Evolutionary conservation across 2,888 invertebrate species (phyloP).

Genomic region (Eupithecia inturbata): DNA sequence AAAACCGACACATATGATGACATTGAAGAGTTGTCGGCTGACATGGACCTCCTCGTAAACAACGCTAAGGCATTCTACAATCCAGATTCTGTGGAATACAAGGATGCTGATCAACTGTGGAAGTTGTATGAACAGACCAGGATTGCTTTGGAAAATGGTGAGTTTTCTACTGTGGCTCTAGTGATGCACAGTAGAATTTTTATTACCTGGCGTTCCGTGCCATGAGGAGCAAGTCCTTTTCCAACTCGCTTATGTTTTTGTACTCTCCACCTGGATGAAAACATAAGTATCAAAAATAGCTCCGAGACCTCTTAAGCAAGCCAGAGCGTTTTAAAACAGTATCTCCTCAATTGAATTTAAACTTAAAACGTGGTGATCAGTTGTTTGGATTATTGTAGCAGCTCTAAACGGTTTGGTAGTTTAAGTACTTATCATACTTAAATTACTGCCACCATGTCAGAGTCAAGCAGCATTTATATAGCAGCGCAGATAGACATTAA

Average conservation of each 20-base stretch:
- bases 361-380: no score
- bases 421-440: not conserved
- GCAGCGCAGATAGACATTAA: not conserved
- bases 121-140: conserved; percentile 88
- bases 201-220: conserved; percentile 93
- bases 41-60: conserved; percentile 95
- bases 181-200: not conserved
- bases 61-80: conserved; percentile 99
- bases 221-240: conserved; percentile 95
- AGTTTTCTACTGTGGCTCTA: conserved; percentile 19
- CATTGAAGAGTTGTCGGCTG: conserved; percentile 94
- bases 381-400: no score
- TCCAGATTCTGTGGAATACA: conserved; percentile 92
- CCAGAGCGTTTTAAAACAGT: no score
- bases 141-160: conserved; percentile 73
- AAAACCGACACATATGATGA: conserved; percentile 99
- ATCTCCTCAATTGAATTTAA: no score
- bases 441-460: not conserved
- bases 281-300: not conserved
- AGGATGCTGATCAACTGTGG: conserved; percentile 95
- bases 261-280: conserved; percentile 87
- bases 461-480: not conserved
- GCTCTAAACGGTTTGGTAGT: not conserved
- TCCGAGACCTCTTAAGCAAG: no score
- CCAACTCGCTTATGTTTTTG: conserved; percentile 90